Evolutionary conservation across 2,113 vertebrate species (phyloP), one percentile per base, ranked within the genome.

Genomic region (Fregata magnificens): DNA sequence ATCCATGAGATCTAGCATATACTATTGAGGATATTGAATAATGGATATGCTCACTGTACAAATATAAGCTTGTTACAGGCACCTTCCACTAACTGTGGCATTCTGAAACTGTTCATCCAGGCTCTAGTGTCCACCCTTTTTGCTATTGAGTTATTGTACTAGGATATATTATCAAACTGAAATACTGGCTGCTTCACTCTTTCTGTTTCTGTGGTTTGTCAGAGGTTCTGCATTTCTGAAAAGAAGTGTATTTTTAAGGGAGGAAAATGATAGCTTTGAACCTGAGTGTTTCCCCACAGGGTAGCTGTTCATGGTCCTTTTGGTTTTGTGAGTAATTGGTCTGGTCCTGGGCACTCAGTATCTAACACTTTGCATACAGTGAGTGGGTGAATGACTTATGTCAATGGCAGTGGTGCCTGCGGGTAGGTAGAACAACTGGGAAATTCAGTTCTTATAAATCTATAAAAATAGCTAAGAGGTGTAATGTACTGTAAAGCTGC

Each of bases 121-220:
- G 36, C 55, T 80, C 34, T 40, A 38, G 9, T 61, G 62, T 70
- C 45, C 61, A 61, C 28, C 12, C 31, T 47, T 82, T 78, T 29
- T 79, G 31, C 36, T 50, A 9, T 4, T 74, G 38, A 85, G 13
- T 61, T 89, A 47, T 31, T 79, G 53, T 72, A 47, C 14, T 82
- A 42, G 67, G 65, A n/a, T 70, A 10, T 58, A 50, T 62, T 66
- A 55, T 50, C 63, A 95, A 91, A 83, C 66, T 89, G 86, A 94
- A 85, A 77, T 76, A 82, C n/a, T 66, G 91, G 3, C 84, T 90
- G 50, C 42, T 82, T 89, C 32, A 61, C n/a, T 74, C 71, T 77
- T 87, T 89, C 72, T 93, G 55, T 92, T 97, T 86, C 70, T 85
- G 95, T 90, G 82, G 93, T 83, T 93, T 96, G 65, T 50, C 78